Evolutionary conservation across 2,888 invertebrate species (phyloP), one percentile per base, ranked within the genome.

Genomic region (Bembecia ichneumoniformis): DNA sequence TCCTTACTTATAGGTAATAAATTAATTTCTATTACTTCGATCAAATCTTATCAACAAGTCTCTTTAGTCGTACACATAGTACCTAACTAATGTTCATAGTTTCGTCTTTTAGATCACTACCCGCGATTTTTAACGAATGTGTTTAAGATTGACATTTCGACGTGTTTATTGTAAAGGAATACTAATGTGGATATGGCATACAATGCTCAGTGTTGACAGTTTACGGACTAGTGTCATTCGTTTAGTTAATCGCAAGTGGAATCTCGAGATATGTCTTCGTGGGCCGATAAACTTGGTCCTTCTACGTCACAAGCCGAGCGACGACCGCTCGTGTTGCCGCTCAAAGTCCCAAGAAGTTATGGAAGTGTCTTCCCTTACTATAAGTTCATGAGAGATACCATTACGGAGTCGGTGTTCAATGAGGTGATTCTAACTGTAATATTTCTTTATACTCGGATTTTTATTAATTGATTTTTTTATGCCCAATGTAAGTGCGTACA

Each of bases 341-440:
- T 80, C 35, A 69, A 75, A 52, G 71, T 87, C 3, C 89, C 90
- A 1, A 81, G 88, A 53, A 90, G 88, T 60, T 91, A 91, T 68
- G 91, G 91, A 44, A 90, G 91, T 47, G 70, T 91, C 46, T 88
- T 91, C 55, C 89, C 90, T 0, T 90, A 90, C 66, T 90, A 90
- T 70, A 88, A 89, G 60, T 90, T 90, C 64, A 79, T 90, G 58
- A 89, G 79, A 61, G 82, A 87, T 52, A 79, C 88, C 9, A 67
- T 77, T 28, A 77, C 72, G 52, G 80, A 82, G 52, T 68, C 79
- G 13, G 58, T 77, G 51, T 65, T 63, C 40, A 69, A 66, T 59
- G 82, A 82, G 82, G 82, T 82, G 73, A 13, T 47, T 49, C 14
- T 49, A 44, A 44, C 11, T 40, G 15, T 34, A 15, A 14, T 35